A percentile compares a stretch with the other conserved stretches of the same genome.
Conservation (phyloP, 1,140 invertebrate genomes). For the Pseudomyrmex cubaensis region DNA sequence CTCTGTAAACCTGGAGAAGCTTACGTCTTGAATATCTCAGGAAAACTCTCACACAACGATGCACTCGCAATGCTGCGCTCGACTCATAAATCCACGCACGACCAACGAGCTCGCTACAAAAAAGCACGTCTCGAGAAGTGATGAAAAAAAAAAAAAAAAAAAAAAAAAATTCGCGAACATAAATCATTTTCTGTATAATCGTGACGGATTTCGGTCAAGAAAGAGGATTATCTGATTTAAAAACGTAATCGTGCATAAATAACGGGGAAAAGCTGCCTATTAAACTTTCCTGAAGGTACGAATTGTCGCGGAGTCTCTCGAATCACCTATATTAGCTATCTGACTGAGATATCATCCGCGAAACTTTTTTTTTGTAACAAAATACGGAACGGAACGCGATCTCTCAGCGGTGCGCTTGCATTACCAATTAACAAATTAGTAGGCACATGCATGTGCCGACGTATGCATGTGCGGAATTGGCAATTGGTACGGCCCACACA, state of each 20-base stretch:
- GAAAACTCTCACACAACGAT: not conserved
- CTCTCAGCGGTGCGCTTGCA: conserved; percentile 68
- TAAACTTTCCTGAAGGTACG: not conserved
- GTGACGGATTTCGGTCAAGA: conserved; percentile 6
- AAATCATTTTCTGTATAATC: conserved; percentile 27
- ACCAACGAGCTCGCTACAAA: conserved; percentile 12
- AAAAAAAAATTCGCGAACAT: conserved; percentile 16
- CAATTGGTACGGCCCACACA: conserved; percentile 44
- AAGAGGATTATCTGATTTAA: not conserved
- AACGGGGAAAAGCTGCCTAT: not conserved
- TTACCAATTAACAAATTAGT: conserved; percentile 81
- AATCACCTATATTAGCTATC: not conserved
- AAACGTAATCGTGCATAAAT: conserved; percentile 25
- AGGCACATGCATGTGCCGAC: not conserved
- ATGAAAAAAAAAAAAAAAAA: conserved; percentile 12
- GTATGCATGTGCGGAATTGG: conserved; percentile 15
- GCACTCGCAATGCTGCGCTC: conserved; percentile 7
- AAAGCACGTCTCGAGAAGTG: conserved; percentile 18
- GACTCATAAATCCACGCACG: conserved; percentile 32
- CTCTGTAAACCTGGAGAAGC: not conserved
- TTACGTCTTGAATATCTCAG: conserved; percentile 16
- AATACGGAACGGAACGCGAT: conserved; percentile 54
- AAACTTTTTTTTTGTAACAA: not conserved
- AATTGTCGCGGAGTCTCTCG: not conserved
- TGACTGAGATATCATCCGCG: not conserved